These are phyloP conservation scores for Psilopsiagon aurifrons DNA, from an alignment of 2,113 vertebrate species.

Conservation along the genomic window DNA sequence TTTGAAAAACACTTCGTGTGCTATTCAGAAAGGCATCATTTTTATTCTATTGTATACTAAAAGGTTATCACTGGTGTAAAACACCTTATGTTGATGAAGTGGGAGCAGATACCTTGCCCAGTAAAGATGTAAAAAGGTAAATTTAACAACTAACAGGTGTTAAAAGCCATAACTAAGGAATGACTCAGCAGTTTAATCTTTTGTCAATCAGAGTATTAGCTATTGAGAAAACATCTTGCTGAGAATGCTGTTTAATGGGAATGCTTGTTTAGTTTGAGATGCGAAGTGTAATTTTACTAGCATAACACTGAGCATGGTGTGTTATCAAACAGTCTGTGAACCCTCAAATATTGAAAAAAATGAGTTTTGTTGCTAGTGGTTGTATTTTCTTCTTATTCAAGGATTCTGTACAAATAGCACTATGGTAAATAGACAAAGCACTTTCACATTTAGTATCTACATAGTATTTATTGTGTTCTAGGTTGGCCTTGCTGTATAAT, in stretches of 20 bases:
- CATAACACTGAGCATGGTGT: background rate
- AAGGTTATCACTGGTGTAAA: background rate
- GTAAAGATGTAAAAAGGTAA: conserved; percentile 40
- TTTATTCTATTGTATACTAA: background rate
- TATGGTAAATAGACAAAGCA: background rate
- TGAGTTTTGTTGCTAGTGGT: background rate
- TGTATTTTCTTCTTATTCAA: background rate
- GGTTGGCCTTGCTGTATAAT: background rate
- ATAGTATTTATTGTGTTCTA: background rate
- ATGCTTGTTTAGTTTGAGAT: conserved; percentile 20
- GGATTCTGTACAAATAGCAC: background rate
- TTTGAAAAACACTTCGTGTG: background rate
- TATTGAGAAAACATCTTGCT: conserved; percentile 24
- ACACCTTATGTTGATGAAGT: background rate
- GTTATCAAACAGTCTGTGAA: background rate
- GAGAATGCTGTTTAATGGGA: conserved; percentile 38
- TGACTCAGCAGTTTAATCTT: conserved; percentile 43
- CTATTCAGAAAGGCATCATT: background rate
- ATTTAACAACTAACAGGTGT: conserved; percentile 55
- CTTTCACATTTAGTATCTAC: background rate
- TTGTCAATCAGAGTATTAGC: conserved; percentile 51
- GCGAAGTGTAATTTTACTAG: conserved; percentile 19
- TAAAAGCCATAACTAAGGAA: conserved; percentile 24
- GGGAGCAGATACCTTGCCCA: background rate
- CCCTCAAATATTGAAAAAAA: background rate